Percentiles rank a stretch among this genome's conserved stretches.
Conservation (phyloP, 2,113 vertebrate genomes). For the Dipodomys ordii region DNA sequence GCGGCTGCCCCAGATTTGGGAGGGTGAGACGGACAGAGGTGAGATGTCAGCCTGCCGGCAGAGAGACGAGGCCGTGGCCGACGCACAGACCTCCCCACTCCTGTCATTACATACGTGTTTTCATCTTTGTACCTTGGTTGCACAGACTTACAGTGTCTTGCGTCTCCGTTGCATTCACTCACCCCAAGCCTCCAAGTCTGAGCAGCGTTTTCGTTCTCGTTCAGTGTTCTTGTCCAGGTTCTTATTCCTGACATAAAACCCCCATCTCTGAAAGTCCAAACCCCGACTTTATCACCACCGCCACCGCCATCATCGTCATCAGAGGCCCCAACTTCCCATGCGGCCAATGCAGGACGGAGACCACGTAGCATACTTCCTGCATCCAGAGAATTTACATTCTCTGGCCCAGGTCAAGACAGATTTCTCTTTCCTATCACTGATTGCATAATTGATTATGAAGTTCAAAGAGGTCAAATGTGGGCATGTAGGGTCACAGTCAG, state of each 20-base stretch:
- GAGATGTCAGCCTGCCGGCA: slow-evolving; percentile 52
- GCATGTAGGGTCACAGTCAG: neutral
- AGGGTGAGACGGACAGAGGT: slow-evolving; percentile 48
- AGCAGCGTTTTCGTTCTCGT: too few species aligned
- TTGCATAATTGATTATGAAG: neutral
- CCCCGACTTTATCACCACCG: neutral
- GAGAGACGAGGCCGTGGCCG: neutral
- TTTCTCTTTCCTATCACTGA: neutral
- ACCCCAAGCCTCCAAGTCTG: neutral
- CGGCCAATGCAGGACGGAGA: slow-evolving; percentile 29
- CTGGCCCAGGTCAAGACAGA: neutral
- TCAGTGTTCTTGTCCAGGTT: neutral
- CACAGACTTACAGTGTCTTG: neutral
- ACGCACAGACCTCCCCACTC: neutral
- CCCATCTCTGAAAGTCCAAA: neutral
- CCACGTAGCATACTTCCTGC: neutral
- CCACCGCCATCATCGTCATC: neutral
- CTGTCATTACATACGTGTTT: neutral
- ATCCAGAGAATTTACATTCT: neutral
- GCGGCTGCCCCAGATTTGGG: slow-evolving; percentile 65
- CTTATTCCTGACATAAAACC: neutral
- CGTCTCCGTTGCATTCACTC: neutral
- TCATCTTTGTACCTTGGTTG: neutral
- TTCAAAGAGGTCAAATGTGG: slow-evolving; percentile 4
- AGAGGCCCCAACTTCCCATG: slow-evolving; percentile 4